Base-by-base conservation (phyloP, 2,888 invertebrate genomes). In the Helicoverpa assulta region DNA sequence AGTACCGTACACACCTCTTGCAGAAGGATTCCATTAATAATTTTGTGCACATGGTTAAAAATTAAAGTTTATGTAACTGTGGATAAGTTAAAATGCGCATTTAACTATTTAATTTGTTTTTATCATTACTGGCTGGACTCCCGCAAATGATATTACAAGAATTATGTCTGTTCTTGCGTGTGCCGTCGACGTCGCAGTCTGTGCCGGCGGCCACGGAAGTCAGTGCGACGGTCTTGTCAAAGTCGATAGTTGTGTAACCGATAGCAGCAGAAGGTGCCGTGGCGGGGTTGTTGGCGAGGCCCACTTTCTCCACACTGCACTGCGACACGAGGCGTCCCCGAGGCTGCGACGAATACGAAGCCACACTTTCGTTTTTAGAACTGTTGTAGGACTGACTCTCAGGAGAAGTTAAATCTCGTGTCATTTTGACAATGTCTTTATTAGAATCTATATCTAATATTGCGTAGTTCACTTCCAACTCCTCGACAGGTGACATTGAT, bases 241-340 rank as follows among this genome's bases (percentile, higher is more conserved):
- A 99, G 94, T 99, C 99, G 83, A 99, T 99, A 1, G 98, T 98
- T 10, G 98, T 98, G 89, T 99, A 99, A 60, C 98, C 97, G 82
- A 97, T 96, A 57, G 88, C 90, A 47, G 90, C 87, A 18, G 63
- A 97, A 96, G 73, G 98, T 97, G 90, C 97, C 21, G 57, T 29
- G 8, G 50, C 33, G 10, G 81, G 19, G n/a, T 52, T 66, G 50
- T 51, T 76, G 21, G 53, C 29, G 53, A 71, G 19, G 43, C 37
- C 66, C 18, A 60, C 59, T 72, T 91, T 91, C 51, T 95, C 96
- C 33, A 90, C 81, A 70, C 94, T 94, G 56, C 86, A 85, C 78
- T 95, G 95, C 2, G 95, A 92, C 8, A 92, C 83, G 6, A 94
- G 87, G 5, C 93, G 86, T 5, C 89, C 89, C 1, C 90, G 89